Conservation (phyloP, 1,140 invertebrate species). For the Tetraneura akinire region DNA sequence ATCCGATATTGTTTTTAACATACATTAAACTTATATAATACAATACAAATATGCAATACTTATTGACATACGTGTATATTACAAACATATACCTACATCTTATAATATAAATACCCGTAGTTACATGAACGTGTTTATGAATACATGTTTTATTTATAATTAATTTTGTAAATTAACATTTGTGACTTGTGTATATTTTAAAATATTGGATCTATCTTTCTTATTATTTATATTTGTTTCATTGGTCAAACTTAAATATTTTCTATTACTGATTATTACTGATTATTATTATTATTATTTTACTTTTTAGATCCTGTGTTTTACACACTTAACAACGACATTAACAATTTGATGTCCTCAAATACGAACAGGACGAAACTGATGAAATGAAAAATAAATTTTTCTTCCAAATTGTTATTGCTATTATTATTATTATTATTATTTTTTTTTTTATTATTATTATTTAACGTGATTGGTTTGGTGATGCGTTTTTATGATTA, state of each 20-base stretch:
- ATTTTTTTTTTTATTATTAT: conserved; percentile 16
- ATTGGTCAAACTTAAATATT: no score
- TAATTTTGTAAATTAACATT: not conserved
- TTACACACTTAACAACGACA: not conserved
- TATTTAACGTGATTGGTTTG: conserved; percentile 37
- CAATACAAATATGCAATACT: no score
- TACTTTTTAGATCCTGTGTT: conserved; percentile 3
- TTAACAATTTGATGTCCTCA: not conserved
- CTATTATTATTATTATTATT: no score
- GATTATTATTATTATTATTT: no score
- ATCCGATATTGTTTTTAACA: not conserved
- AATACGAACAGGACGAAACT: not conserved
- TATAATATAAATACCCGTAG: not conserved
- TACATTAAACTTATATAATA: not conserved
- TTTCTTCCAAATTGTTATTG: conserved; percentile 30
- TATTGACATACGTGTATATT: no score
- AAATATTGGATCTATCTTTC: no score
- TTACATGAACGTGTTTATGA: not conserved
- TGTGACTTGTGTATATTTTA: no score
- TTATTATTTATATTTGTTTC: no score
- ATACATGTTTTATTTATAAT: not conserved
- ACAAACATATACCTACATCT: not conserved
- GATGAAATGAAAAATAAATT: conserved; percentile 3
- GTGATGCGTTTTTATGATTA: conserved; percentile 10
- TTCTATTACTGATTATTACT: not conserved